Percentiles rank a stretch among this genome's conserved stretches.
phyloP scores from a whole-genome alignment of 2,113 vertebrate species.

The Onychostoma macrolepis region DNA sequence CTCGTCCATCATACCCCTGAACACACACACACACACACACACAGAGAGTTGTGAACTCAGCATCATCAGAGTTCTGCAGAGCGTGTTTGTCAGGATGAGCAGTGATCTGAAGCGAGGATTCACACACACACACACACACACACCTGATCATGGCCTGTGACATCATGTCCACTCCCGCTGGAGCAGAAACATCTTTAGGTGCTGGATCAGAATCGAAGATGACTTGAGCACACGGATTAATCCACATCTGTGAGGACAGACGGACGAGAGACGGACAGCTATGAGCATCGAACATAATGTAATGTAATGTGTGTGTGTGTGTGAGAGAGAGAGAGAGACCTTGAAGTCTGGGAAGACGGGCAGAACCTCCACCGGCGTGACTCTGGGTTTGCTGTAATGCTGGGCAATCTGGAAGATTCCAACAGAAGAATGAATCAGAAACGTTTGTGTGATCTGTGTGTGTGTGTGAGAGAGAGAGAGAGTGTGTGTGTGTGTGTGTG shows the following conservation, averaged over 20 bases:
- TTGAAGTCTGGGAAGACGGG: slow-evolving; percentile 94
- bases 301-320: neutral
- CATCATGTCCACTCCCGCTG: slow-evolving; percentile 90
- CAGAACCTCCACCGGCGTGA: slow-evolving; percentile 89
- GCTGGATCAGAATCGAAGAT: slow-evolving; percentile 95
- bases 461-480: too few relatives aligned
- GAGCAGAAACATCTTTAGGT: slow-evolving; percentile 84
- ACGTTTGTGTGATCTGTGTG: too few relatives aligned
- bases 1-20: slow-evolving; percentile 97
- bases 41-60: too few relatives aligned
- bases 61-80: neutral
- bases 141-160: slow-evolving; percentile 95
- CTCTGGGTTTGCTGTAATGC: slow-evolving; percentile 93
- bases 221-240: slow-evolving; percentile 94
- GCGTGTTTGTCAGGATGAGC: too few relatives aligned
- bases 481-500: neutral
- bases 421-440: neutral
- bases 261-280: neutral
- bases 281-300: neutral
- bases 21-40: slow-evolving; percentile 17
- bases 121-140: slow-evolving; percentile 57
- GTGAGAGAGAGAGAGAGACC: slow-evolving; percentile 61
- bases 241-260: slow-evolving; percentile 86
- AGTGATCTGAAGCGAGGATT: neutral
- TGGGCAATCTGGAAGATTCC: slow-evolving; percentile 78